Evolutionary conservation across 2,113 vertebrate genomes (phyloP), one percentile per base, ranked within the genome.

Genomic region (Carollia perspicillata): DNA sequence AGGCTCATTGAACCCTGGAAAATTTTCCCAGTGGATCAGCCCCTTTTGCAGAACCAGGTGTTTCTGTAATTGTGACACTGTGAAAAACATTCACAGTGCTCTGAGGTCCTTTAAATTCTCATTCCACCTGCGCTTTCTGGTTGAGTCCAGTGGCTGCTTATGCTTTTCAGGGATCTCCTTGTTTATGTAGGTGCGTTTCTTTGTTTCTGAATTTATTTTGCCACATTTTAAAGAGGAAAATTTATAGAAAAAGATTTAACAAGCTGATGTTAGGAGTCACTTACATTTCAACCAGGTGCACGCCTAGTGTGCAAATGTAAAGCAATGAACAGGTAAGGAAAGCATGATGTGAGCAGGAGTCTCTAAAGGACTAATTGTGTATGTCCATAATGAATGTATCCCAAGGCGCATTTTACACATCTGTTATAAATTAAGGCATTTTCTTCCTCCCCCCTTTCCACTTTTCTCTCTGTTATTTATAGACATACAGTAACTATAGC

Each of bases 171-270:
- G 75, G 88, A 89, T 93, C 95, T 93, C 84, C 97, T 98, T 98
- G 98, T 98, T 98, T 99, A 95, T 97, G 97, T 99, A 99, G 98
- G 98, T 99, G 98, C 87, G 81, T 98, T 98, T 98, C 98, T 98
- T 99, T 98, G 98, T 98, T 98, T 98, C 98, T 98, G 98, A 97
- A 98, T 98, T 98, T 98, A 98, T 98, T 98, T 98, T 98, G 97
- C 95, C 98, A 97, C 96, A 94, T 98, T 98, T 97, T 98, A 98
- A 97, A 98, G 93, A 95, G 89, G 95, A 90, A 93, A 97, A 77
- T 97, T 97, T 97, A 97, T 95, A 97, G 93, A 97, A 97, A 97
- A 98, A 97, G 95, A 86, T 98, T 98, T 98, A 98, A 98, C 98
- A 98, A 98, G 97, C 97, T 98, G 81, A 90, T 96, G 94, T 96